Evolutionary conservation across 2,113 vertebrate genomes (phyloP).

Genomic region (Aspidoscelis tigris): DNA sequence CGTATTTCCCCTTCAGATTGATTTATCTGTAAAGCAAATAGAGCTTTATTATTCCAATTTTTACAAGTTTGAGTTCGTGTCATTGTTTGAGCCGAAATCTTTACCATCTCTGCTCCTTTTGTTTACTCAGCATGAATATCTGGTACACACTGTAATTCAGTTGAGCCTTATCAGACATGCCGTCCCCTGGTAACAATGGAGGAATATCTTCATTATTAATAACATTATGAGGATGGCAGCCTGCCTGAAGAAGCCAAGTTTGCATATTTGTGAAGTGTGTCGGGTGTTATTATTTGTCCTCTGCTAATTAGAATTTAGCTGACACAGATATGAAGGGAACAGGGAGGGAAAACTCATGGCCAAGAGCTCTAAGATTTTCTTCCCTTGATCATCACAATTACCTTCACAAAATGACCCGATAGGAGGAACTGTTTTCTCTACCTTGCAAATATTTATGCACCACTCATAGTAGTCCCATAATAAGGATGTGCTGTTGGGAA

Average conservation of each 20-base stretch:
- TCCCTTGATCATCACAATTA: slow-evolving; percentile 18
- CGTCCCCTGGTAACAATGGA: slow-evolving; percentile 49
- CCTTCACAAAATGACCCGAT: neutral
- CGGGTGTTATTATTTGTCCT: slow-evolving; percentile 58
- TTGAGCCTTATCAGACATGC: slow-evolving; percentile 65
- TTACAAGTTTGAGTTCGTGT: slow-evolving; percentile 59
- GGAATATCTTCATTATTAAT: slow-evolving; percentile 72
- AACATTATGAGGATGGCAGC: slow-evolving; percentile 49
- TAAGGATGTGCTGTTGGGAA: too few species aligned
- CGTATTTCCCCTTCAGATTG: slow-evolving; percentile 18
- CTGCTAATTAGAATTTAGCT: slow-evolving; percentile 71
- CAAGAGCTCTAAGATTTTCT: slow-evolving; percentile 32
- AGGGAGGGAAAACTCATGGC: slow-evolving; percentile 12
- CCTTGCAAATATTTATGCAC: neutral
- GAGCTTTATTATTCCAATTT: slow-evolving; percentile 60
- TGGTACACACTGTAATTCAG: slow-evolving; percentile 48
- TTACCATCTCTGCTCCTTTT: slow-evolving; percentile 61
- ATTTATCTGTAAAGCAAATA: slow-evolving; percentile 52
- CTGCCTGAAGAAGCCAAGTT: slow-evolving; percentile 46
- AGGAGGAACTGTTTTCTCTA: too few species aligned
- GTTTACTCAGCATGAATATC: slow-evolving; percentile 66
- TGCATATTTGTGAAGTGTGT: slow-evolving; percentile 62
- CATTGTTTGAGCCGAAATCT: slow-evolving; percentile 51
- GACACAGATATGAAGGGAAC: slow-evolving; percentile 52
- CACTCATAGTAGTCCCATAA: neutral